phyloP scores from a whole-genome alignment of 92 coral and sea anemone genomes.

The Parazoanthus atlanticus region DNA sequence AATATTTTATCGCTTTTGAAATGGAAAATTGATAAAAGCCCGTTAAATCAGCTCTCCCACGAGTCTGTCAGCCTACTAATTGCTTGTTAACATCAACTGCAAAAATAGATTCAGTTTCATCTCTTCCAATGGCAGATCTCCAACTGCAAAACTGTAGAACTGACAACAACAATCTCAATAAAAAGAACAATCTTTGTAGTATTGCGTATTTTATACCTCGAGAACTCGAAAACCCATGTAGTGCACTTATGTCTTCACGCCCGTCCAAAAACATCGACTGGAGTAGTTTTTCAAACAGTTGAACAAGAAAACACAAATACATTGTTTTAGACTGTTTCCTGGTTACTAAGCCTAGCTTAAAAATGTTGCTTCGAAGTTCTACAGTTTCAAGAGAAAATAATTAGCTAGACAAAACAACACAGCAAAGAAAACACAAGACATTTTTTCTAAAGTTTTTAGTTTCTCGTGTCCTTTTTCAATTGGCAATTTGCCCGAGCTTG shows the following conservation, averaged over 20 bases:
- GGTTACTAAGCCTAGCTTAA: not conserved
- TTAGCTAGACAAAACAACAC: not conserved
- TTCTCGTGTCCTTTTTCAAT: not conserved
- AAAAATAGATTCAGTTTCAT: not conserved
- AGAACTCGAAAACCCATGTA: not conserved
- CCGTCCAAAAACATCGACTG: not conserved
- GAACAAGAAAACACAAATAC: not conserved
- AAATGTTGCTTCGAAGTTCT: not conserved
- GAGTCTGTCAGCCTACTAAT: not conserved
- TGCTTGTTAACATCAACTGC: constrained; percentile 3
- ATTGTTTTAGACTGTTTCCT: not conserved
- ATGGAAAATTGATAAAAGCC: constrained; percentile 2
- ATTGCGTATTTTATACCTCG: too few relatives aligned
- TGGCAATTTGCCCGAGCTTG: not conserved
- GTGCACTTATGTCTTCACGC: not conserved
- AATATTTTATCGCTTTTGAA: constrained; percentile 16
- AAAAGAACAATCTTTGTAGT: too few relatives aligned
- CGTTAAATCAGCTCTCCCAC: constrained; percentile 21
- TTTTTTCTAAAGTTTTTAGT: too few relatives aligned
- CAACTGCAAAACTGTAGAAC: not conserved
- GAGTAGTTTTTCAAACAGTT: not conserved
- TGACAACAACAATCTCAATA: too few relatives aligned
- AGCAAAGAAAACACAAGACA: not conserved
- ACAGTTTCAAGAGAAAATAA: not conserved
- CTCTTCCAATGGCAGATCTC: not conserved